These are phyloP conservation scores for Daphoenositta chrysoptera DNA, from an alignment of 2,113 vertebrate genomes.

Conservation along the genomic window DNA sequence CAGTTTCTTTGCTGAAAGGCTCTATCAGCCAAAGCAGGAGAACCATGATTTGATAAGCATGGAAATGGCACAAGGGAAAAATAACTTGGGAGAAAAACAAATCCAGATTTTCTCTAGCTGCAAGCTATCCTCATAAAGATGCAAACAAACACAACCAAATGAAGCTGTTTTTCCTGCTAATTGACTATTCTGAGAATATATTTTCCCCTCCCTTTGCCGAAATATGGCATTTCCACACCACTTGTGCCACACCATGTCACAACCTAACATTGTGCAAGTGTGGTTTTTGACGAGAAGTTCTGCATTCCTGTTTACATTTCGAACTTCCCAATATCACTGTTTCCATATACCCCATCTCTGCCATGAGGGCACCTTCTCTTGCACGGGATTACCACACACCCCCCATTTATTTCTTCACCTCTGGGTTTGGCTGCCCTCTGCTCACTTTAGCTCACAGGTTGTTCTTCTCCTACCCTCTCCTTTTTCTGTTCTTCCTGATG, in stretches of 20 bases:
- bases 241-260: neutral
- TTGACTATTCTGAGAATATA: neutral
- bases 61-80: neutral
- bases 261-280: neutral
- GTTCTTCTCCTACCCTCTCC: neutral
- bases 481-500: neutral
- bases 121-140: neutral
- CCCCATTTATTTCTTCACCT: neutral
- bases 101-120: neutral
- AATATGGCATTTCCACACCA: fast-evolving
- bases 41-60: neutral
- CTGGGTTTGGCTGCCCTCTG: neutral
- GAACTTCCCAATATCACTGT: neutral
- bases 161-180: neutral
- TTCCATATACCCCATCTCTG: neutral
- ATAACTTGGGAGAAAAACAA: neutral
- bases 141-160: neutral
- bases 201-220: neutral
- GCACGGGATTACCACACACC: neutral
- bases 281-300: neutral
- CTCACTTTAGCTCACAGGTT: neutral
- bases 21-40: neutral
- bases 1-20: neutral
- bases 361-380: neutral
- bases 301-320: neutral